Evolutionary conservation across 2,797 vertebrate species (phyloP).

Genomic region (Danio kyathit): DNA sequence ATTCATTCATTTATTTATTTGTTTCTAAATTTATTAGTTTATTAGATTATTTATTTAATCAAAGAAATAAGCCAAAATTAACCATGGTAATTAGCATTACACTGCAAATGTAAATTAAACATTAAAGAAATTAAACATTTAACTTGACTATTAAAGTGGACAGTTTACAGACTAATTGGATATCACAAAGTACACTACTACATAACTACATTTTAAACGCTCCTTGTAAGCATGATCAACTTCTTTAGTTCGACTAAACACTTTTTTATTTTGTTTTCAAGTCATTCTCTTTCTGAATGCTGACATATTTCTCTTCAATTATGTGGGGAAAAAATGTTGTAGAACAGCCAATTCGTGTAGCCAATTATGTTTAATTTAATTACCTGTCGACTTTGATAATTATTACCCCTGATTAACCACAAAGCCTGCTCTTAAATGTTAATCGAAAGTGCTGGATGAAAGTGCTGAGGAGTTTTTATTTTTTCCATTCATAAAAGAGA

Average conservation of each 20-base stretch:
- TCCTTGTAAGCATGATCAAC: neutral
- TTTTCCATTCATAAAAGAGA: conserved; percentile 69
- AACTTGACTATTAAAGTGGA: neutral
- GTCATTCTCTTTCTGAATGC: conserved; percentile 73
- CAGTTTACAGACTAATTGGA: neutral
- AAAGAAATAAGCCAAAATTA: too few relatives aligned
- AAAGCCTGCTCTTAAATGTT: conserved; percentile 76
- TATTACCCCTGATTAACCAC: conserved; percentile 85
- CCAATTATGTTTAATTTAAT: conserved; percentile 88
- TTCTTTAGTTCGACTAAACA: conserved; percentile 17
- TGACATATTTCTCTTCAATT: conserved; percentile 84
- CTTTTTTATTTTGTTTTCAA: conserved; percentile 56
- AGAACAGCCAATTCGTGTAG: conserved; percentile 82
- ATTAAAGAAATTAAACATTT: too few relatives aligned
- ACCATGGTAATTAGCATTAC: too few relatives aligned
- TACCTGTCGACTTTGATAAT: conserved; percentile 87
- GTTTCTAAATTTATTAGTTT: too few relatives aligned
- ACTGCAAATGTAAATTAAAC: too few relatives aligned
- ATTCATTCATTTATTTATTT: too few relatives aligned
- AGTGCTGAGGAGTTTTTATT: conserved; percentile 68
- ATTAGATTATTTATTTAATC: too few relatives aligned
- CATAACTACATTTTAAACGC: neutral
- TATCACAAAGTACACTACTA: neutral
- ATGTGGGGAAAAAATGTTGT: conserved; percentile 79
- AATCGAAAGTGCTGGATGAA: conserved; percentile 68